Conservation (phyloP, 2,113 vertebrate species). For the Oreocharis arfaki region DNA sequence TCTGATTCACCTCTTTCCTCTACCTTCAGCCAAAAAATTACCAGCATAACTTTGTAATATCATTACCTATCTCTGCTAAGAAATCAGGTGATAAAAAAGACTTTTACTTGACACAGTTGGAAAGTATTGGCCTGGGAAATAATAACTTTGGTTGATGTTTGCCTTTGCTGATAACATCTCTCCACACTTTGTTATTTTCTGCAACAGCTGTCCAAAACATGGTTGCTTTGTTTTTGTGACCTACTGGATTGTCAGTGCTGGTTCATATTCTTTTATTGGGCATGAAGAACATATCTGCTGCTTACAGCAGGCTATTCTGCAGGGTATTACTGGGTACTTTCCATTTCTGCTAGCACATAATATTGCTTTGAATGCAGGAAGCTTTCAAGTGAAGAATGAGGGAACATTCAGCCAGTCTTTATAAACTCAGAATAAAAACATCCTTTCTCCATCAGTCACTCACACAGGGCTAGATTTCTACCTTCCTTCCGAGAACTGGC, state of each 20-base stretch:
- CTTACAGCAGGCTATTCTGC: background rate
- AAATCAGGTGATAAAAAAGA: background rate
- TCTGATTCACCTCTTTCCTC: background rate
- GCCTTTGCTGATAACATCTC: background rate
- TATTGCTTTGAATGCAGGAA: background rate
- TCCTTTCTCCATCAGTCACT: background rate
- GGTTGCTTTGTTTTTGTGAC: conserved; percentile 11
- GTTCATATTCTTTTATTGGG: background rate
- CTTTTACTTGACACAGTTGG: background rate
- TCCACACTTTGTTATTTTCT: conserved; percentile 33
- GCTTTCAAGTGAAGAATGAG: conserved; percentile 2
- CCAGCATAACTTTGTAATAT: background rate
- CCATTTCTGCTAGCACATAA: background rate
- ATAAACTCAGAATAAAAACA: background rate
- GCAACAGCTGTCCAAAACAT: background rate
- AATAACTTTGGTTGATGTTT: conserved; percentile 21
- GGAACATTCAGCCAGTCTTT: background rate
- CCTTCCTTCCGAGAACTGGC: background rate
- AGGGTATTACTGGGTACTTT: background rate
- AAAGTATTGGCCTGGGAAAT: background rate
- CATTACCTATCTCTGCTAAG: background rate
- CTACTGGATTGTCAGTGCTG: conserved; percentile 4
- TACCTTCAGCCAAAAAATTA: background rate
- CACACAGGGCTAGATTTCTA: background rate
- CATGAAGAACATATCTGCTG: conserved; percentile 36